Evolutionary conservation across 2,113 vertebrate species (phyloP).

Genomic region (Corythaeola cristata): DNA sequence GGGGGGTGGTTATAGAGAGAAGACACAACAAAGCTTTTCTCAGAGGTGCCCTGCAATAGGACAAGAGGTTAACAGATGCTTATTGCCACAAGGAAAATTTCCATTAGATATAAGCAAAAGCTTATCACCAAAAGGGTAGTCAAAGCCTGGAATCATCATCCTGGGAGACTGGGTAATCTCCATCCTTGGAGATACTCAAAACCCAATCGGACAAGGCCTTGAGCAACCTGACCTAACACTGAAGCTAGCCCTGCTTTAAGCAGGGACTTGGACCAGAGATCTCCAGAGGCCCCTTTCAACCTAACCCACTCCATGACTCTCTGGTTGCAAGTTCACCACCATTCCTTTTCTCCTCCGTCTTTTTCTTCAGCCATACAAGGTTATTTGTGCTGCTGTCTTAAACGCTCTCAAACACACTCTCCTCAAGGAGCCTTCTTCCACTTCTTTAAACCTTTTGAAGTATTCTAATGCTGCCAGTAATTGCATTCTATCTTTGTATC

Average conservation of each 20-base stretch:
- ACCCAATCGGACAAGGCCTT: neutral
- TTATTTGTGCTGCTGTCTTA: conserved; percentile 10
- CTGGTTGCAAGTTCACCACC: neutral
- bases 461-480: neutral
- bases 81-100: neutral
- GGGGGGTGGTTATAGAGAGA: neutral
- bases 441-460: conserved; percentile 15
- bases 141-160: neutral
- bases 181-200: neutral
- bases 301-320: neutral
- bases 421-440: conserved; percentile 20
- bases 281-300: neutral
- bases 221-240: neutral
- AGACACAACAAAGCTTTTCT: neutral
- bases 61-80: neutral
- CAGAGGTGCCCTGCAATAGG: neutral
- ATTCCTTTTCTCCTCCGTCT: neutral
- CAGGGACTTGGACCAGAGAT: neutral
- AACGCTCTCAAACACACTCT: neutral
- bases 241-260: neutral
- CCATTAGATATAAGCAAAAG: neutral
- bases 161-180: neutral
- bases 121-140: neutral
- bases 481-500: conserved; percentile 19
- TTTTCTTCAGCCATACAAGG: neutral